Conservation (phyloP, 92 coral and sea anemone species). For the Paragorgia papillata region DNA sequence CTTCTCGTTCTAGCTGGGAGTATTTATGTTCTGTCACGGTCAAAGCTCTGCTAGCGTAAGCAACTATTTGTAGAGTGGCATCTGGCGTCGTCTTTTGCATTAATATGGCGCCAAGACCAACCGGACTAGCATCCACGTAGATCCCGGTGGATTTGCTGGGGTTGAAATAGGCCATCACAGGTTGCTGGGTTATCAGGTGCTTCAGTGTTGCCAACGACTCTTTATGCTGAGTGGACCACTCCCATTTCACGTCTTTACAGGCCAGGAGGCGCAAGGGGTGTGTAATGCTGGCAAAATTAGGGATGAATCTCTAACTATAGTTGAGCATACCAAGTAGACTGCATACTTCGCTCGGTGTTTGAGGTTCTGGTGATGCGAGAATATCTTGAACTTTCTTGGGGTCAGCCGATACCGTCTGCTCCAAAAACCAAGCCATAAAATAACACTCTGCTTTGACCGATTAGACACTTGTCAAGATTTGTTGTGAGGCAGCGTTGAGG, state of each 20-base stretch:
- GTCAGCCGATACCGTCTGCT: constrained; percentile 4
- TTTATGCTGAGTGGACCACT: constrained; percentile 1
- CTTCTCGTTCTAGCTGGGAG: constrained; percentile 11
- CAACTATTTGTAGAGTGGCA: neutral
- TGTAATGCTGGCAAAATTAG: constrained; percentile 12
- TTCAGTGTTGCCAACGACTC: neutral
- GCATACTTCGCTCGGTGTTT: neutral
- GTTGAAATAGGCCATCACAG: constrained; percentile 14
- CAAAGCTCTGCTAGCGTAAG: constrained; percentile 11
- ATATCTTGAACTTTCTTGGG: neutral
- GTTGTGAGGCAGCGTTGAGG: constrained; percentile 7
- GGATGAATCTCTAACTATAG: neutral
- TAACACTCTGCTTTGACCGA: neutral
- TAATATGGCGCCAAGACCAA: constrained; percentile 4
- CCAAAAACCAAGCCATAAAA: neutral
- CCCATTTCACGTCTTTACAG: neutral
- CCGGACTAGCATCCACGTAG: constrained; percentile 22
- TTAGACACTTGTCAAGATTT: constrained; percentile 22
- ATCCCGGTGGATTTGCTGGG: no score
- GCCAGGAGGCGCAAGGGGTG: neutral
- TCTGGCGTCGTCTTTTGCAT: neutral
- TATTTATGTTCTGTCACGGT: neutral
- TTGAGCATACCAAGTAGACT: constrained; percentile 26
- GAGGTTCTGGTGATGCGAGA: constrained; percentile 2
- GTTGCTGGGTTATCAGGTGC: neutral